Base-by-base conservation (phyloP, 1,140 invertebrate genomes). In the Brachionus rotundiformis region DNA sequence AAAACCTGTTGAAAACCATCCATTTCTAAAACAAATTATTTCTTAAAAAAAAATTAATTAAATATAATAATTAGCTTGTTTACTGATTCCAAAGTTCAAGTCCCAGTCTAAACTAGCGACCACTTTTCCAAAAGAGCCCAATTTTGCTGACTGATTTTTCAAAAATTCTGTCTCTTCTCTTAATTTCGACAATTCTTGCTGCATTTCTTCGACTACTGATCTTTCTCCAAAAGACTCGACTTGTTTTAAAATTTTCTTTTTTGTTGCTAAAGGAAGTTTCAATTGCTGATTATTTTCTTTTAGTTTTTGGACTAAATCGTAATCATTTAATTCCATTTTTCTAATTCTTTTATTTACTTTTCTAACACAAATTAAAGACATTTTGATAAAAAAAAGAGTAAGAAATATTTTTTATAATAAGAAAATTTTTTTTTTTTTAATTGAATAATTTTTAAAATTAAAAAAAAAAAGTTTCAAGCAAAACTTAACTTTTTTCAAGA, bases 371-470 rank as follows among this genome's bases (percentile, higher is more conserved):
- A 49, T 19, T 49, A 49, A 49, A 49, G 44, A 49, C 16, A 49
- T 49, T 49, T 49, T n/a, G 44, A 49, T 49, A 49, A 49, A 49
- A 49, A n/a, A n/a, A 49, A 49, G 44, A 49, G 44, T n/a, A 49
- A 49, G 44, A 49, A 23, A 49, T 49, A 49, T 49, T 49, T 19
- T 49, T 49, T 49, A 49, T 41, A 41, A 41, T 41, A 41, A 41
- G 39, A 41, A 49, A 49, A 49, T 49, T n/a, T 49, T 49, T 19
- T 44, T 44, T 44, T 44, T 44, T 44, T 6, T 6, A 44, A 44
- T 44, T 44, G 41, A 44, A 44, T 44, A 44, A 44, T 44, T 44
- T 44, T 44, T 44, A 44, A 36, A 44, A 11, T 44, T 11, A 44
- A 44, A 44, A 44, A 44, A 44, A 11, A 44, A 44, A 44, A 44